Conservation (phyloP, 2,797 vertebrate species). For the Borostomias antarcticus region DNA sequence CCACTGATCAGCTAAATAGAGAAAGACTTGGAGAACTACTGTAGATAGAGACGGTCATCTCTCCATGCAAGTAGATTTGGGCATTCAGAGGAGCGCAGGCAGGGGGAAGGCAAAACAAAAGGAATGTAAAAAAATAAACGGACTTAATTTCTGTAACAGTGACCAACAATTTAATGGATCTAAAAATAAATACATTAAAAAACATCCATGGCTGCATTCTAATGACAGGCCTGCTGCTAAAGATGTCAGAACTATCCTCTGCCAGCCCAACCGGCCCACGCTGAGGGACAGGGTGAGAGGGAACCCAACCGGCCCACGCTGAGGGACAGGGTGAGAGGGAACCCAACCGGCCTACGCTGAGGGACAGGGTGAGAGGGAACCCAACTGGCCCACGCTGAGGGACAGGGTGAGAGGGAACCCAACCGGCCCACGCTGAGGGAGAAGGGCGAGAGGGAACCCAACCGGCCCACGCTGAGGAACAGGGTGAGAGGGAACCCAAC, state of each 20-base stretch:
- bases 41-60: constrained; percentile 29
- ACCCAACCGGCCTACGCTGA: constrained; percentile 12
- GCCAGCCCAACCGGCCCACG: too few species aligned
- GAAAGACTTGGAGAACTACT: constrained; percentile 31
- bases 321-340: too few species aligned
- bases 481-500: constrained; percentile 19
- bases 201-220: constrained; percentile 40
- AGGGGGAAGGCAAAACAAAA: constrained; percentile 38
- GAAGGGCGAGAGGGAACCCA: not conserved
- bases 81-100: constrained; percentile 40
- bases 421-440: too few species aligned
- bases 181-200: constrained; percentile 36
- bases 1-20: constrained; percentile 35
- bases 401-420: constrained; percentile 20
- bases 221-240: constrained; percentile 23
- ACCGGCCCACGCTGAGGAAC: constrained; percentile 9
- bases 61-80: constrained; percentile 57
- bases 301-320: too few species aligned
- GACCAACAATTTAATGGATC: constrained; percentile 11
- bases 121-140: constrained; percentile 14
- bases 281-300: constrained; percentile 18
- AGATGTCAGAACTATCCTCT: constrained; percentile 10
- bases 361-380: constrained; percentile 18
- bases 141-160: constrained; percentile 20
- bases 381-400: constrained; percentile 8